Base-by-base conservation (phyloP, 2,797 vertebrate species). In the Paramormyrops hopkinsi region DNA sequence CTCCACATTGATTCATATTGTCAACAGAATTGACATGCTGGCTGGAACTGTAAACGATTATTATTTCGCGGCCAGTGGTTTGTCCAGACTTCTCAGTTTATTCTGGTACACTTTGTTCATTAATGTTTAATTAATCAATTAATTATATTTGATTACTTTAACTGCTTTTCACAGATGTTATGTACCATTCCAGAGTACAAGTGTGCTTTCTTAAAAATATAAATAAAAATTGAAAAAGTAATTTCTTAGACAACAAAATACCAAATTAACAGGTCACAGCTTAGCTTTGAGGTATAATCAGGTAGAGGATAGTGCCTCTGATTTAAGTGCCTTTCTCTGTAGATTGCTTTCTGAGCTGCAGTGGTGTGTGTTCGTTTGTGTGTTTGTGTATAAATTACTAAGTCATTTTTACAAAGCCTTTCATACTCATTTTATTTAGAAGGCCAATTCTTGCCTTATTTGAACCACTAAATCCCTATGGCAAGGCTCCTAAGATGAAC, bases 321-420 rank as follows among this genome's bases (percentile, higher is more conserved):
- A 86, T 29, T 54, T 5, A 86, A 22, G 37, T 87, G 56, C 22
- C 86, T 62, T 87, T 87, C 53, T 50, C n/a, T 84, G 17, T 85
- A 14, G 33, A 33, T 82, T 86, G 44, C 82, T 89, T 65, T 85
- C 56, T 89, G 56, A 86, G 46, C 82, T 89, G 56, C 88, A 89
- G 25, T 84, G 56, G 48, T 88, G 19, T 88, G 73, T 25, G 7
- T 37, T 22, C n/a, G 54, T 85, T 56, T 89, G 9, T 89, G 76
- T 82, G 69, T 56, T n/a, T 4, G 9, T 84, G 41, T 84, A n/a
- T 62, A 76, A 76, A 76, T 84, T 22, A 25, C 48, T 3, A 51
- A 44, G 17, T 48, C 91, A 90, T 91, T 59, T 62, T 37, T 46
- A 46, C 41, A 85, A 25, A 29, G 83, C 33, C 51, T n/a, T 37